A percentile compares a stretch with the other conserved stretches of the same genome.
Conservation (phyloP, 2,888 invertebrate genomes). For the Eubasilissa splendida region DNA sequence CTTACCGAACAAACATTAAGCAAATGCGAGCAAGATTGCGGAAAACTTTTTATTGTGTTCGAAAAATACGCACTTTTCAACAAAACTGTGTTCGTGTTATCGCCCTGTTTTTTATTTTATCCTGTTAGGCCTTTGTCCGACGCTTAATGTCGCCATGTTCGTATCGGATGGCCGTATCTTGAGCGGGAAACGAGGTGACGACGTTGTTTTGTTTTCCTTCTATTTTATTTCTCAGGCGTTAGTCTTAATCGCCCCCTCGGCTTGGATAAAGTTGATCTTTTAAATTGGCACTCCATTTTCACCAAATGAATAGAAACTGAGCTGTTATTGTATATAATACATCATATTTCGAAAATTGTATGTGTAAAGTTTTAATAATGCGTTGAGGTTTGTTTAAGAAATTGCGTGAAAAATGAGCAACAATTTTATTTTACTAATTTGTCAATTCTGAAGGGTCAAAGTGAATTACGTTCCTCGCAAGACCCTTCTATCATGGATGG, state of each 20-base stretch:
- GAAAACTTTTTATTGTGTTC: slow-evolving; percentile 11
- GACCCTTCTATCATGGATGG: no score
- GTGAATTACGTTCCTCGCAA: no score
- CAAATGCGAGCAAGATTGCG: slow-evolving; percentile 7
- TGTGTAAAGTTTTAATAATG: no score
- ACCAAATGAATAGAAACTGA: not conserved
- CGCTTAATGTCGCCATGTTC: slow-evolving; percentile 17
- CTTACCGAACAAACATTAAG: no score
- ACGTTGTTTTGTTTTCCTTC: slow-evolving; percentile 24
- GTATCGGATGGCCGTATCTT: slow-evolving; percentile 27
- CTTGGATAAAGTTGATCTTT: slow-evolving; percentile 16
- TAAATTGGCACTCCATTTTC: slow-evolving; percentile 14
- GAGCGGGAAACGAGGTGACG: slow-evolving; percentile 28
- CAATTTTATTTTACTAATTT: no score
- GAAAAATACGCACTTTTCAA: slow-evolving; percentile 24
- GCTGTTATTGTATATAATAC: not conserved
- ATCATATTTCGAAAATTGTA: no score
- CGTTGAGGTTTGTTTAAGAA: no score
- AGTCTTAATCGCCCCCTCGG: slow-evolving; percentile 31
- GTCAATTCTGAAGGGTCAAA: no score
- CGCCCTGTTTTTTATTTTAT: slow-evolving; percentile 19
- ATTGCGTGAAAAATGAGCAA: no score
- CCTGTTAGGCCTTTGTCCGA: slow-evolving; percentile 23
- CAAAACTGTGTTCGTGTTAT: slow-evolving; percentile 8
- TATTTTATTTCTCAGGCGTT: slow-evolving; percentile 2